Evolutionary conservation across 2,888 invertebrate genomes (phyloP).

Genomic region (Ryuthela nishihirai): DNA sequence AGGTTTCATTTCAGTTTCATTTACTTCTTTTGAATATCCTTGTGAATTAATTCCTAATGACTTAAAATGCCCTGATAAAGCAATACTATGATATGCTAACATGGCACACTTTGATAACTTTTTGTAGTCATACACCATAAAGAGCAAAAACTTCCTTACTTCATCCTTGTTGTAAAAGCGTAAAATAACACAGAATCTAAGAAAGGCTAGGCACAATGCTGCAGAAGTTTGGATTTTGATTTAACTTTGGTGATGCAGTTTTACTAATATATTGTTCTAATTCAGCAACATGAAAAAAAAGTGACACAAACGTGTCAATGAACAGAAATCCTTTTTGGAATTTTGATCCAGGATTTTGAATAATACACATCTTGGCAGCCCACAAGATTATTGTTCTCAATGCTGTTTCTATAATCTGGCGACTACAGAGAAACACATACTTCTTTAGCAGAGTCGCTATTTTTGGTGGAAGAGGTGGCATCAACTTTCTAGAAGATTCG

Average conservation of each 20-base stretch:
- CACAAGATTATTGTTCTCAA: slow-evolving; percentile 15
- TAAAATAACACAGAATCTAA: slow-evolving; percentile 15
- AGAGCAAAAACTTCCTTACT: slow-evolving; percentile 1
- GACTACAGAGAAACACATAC: background rate
- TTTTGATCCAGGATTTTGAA: background rate
- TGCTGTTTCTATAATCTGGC: background rate
- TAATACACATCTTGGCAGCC: slow-evolving; percentile 12
- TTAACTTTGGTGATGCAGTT: background rate
- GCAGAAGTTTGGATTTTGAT: slow-evolving; percentile 1
- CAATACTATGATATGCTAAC: slow-evolving; percentile 19
- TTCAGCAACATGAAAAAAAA: slow-evolving; percentile 19
- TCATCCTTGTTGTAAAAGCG: slow-evolving; percentile 14
- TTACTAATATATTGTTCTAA: background rate
- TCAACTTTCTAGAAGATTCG: no score
- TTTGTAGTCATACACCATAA: slow-evolving; percentile 3
- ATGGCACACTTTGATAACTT: slow-evolving; percentile 13
- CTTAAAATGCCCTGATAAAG: slow-evolving; percentile 11
- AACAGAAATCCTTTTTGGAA: background rate
- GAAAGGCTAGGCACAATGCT: slow-evolving; percentile 16
- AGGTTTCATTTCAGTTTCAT: slow-evolving; percentile 14
- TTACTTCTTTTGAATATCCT: background rate
- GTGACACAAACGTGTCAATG: background rate
- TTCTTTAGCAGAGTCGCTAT: background rate
- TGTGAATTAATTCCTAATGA: slow-evolving; percentile 12
- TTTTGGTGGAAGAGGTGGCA: background rate